Evolutionary conservation across 2,113 vertebrate genomes (phyloP), one percentile per base, ranked within the genome.

Genomic region (Aphelocoma coerulescens): DNA sequence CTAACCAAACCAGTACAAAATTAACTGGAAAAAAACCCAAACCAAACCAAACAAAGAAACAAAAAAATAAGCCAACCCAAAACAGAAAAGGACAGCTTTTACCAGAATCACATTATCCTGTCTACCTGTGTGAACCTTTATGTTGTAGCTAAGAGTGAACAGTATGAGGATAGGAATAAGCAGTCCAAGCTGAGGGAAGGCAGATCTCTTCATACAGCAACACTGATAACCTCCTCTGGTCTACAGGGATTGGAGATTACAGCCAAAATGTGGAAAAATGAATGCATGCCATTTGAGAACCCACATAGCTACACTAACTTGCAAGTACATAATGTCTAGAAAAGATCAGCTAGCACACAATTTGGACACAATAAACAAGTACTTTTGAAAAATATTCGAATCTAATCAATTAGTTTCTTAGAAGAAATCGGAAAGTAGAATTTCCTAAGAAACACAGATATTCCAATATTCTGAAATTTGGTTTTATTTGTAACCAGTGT

Each of bases 281-380:
- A 74, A 89, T 58, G 43, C 26, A 35, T 24, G 39, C 26, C 20
- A 8, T 33, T 46, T 3, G 0, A 77, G 54, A 86, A 28, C 4
- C 37, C 41, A n/a, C 0, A 0, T 2, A 69, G 17, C 13, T 68
- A 54, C 22, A 33, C 5, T 46, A 62, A 54, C 58, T n/a, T 51
- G 2, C 4, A 74, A 46, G 35, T 14, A 33, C 18, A 10, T n/a
- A 81, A 77, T 11, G 6, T 37, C 17, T 24, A 91, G 22, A 58
- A 89, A 77, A 91, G 17, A 66, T 37, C 30, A 83, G 15, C 16
- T 48, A 68, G 44, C 7, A 20, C 0, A 0, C 3, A 65, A 75
- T 68, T 57, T 3, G 0, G 21, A 54, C 41, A 49, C 22, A 76
- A 62, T 49, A 77, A 85, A 48, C 9, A 65, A 61, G 11, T 16